Percentiles rank a stretch among this genome's conserved stretches.
phyloP scores from a whole-genome alignment of 1,140 invertebrate genomes.

The Elymnias hypermnestra region DNA sequence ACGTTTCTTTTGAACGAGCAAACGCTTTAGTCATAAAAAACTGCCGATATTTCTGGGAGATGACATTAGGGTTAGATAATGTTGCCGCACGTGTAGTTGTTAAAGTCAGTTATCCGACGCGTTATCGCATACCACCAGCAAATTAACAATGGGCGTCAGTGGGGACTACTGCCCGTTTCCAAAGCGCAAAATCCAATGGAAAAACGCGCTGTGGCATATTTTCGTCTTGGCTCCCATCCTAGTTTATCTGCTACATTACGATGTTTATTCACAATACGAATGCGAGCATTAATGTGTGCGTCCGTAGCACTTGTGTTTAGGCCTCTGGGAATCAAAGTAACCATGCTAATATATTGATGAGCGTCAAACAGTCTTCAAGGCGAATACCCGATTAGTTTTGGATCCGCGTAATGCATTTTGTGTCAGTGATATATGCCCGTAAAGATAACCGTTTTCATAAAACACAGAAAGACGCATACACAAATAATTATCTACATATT shows the following conservation, averaged over 20 bases:
- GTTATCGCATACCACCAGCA: conserved; percentile 46
- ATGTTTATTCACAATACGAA: conserved; percentile 76
- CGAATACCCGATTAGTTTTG: conserved; percentile 13
- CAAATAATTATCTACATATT: conserved; percentile 10
- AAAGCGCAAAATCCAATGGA: conserved; percentile 72
- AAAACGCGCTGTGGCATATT: conserved; percentile 74
- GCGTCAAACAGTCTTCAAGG: conserved; percentile 22
- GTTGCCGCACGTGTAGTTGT: conserved; percentile 4
- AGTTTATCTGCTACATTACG: conserved; percentile 75
- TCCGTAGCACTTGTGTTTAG: conserved; percentile 58
- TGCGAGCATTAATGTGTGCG: conserved; percentile 70
- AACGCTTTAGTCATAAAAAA: conserved; percentile 20
- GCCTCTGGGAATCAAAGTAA: conserved; percentile 39
- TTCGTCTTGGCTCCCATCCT: conserved; percentile 75
- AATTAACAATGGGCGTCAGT: conserved; percentile 50
- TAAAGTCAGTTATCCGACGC: conserved; percentile 9
- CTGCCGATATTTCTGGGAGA: conserved; percentile 26
- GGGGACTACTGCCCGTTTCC: conserved; percentile 59
- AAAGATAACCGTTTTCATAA: not conserved
- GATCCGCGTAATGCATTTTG: conserved; percentile 15
- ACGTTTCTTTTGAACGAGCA: conserved; percentile 22
- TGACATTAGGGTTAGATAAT: conserved; percentile 20
- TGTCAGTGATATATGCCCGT: not conserved
- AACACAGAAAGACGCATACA: conserved; percentile 3
- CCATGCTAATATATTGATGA: conserved; percentile 24